Base-by-base conservation (phyloP, 1,140 invertebrate species). In the Triops longicaudatus region DNA sequence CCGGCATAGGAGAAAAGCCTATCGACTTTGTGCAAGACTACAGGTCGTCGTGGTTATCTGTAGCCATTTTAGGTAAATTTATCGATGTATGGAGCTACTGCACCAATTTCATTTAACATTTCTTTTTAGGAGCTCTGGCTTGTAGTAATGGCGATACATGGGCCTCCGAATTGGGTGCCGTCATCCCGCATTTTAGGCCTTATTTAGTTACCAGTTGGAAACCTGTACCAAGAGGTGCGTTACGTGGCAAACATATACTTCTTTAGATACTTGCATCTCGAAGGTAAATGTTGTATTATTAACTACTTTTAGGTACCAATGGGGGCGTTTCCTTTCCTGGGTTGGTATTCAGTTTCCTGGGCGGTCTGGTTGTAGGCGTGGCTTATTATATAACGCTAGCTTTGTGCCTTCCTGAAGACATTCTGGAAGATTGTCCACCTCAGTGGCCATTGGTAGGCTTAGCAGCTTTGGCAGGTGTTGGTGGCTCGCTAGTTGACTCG, bases 121-220 rank as follows among this genome's bases (percentile, higher is more conserved):
- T 73, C 28, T 79, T 73, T 26, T 81, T 43, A 90, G 91, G 90
- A 81, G 86, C 91, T 3, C 87, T 95, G 80, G 89, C 93, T 6
- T 94, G 93, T 81, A 91, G 91, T 81, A 94, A 92, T 83, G 95
- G 93, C 7, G 95, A 97, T 82, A 97, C 95, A 0, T 95, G 93
- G 92, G 92, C 94, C 71, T 95, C 93, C 26, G 95, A 97, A 84
- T 83, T 97, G 50, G 95, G 93, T 41, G 88, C 92, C 43, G 94
- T 94, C 0, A 81, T 94, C 10, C 87, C 89, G 17, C 84, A 81
- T 26, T 83, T 85, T 0, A 87, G 92, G 80, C 93, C 94, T 22
- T 85, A 89, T 78, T 87, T 96, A 0, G 91, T 97, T 37, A 95
- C 93, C 10, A 88, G 88, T 22, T 86, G 90, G 72, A 88, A 88